Evolutionary conservation across 2,113 vertebrate genomes (phyloP), one percentile per base, ranked within the genome.

Genomic region (Meleagris gallopavo): DNA sequence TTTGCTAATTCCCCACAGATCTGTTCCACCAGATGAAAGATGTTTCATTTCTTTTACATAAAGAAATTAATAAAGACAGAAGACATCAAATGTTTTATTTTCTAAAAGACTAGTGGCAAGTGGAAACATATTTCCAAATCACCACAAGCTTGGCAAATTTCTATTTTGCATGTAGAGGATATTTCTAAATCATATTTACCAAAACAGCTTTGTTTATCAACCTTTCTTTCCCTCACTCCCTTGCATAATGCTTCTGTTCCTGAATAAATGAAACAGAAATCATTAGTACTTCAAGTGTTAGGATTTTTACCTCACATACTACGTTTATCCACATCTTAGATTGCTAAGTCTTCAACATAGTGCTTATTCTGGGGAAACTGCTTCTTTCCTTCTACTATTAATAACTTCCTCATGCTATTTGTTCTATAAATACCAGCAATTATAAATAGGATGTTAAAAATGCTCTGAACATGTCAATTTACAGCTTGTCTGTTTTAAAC

Each of bases 321-420:
- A 38, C 81, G 58, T 86, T 76, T 67, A 60, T 55, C 61, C 71
- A 65, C 36, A 64, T 27, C 61, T 55, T 22, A 45, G 15, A n/a
- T 90, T 87, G 84, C 60, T 86, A 67, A 82, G 58, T 54, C 45
- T 86, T 77, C 88, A 32, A 73, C 79, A 11, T 9, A 50, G 21
- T 21, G 41, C 34, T 52, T 94, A 86, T 91, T 93, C 74, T 61
- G 75, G 16, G 75, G 60, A 87, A 90, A 72, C 30, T 5, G 13
- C 19, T 81, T 94, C 82, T 85, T 75, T 71, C 34, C 54, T 30
- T 17, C 62, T 38, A 15, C 89, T 96, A 88, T 94, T 92, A 95
- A 95, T 90, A 96, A 36, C 2, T 5, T 88, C 50, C 40, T 24
- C 45, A 41, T 46, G 62, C 41, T 83, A 55, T 52, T 91, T 88